Evolutionary conservation across 2,797 vertebrate species (phyloP).

Genomic region (Protonibea diacanthus): DNA sequence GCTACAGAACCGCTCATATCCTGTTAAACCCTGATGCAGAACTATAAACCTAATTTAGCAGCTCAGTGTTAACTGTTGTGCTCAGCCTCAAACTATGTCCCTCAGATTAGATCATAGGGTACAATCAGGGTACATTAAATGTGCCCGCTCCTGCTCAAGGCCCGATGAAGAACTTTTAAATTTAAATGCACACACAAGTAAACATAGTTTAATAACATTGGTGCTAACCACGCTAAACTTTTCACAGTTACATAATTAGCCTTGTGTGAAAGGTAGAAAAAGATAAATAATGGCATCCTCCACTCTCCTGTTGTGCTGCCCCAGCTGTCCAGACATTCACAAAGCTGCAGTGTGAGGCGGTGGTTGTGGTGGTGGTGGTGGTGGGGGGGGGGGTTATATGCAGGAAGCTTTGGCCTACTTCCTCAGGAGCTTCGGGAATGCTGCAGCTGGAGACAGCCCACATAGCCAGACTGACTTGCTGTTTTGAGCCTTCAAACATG

Average conservation of each 20-base stretch:
- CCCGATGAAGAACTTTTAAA: neutral
- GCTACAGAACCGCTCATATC: neutral
- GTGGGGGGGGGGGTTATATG: constrained; percentile 18
- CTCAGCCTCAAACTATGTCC: neutral
- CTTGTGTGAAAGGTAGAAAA: constrained; percentile 2
- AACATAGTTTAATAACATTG: neutral
- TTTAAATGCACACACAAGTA: neutral
- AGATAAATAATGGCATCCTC: constrained; percentile 14
- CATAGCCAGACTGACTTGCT: constrained; percentile 62
- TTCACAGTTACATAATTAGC: neutral
- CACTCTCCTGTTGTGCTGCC: constrained; percentile 27
- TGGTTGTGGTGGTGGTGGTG: neutral
- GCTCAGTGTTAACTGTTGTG: neutral
- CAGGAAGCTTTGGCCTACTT: constrained; percentile 77
- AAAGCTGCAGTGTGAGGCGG: constrained; percentile 31
- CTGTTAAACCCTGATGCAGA: constrained; percentile 1
- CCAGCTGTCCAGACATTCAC: constrained; percentile 47
- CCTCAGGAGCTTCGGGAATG: constrained; percentile 79
- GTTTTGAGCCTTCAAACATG: constrained; percentile 50
- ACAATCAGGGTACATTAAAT: neutral
- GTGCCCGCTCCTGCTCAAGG: neutral
- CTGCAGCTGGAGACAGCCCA: constrained; percentile 63
- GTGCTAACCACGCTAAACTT: neutral
- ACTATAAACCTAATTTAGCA: constrained; percentile 2
- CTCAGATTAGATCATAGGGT: constrained; percentile 6